A percentile compares a stretch with the other conserved stretches of the same genome.
phyloP scores from a whole-genome alignment of 2,888 invertebrate species.

The Callosobruchus maculatus region DNA sequence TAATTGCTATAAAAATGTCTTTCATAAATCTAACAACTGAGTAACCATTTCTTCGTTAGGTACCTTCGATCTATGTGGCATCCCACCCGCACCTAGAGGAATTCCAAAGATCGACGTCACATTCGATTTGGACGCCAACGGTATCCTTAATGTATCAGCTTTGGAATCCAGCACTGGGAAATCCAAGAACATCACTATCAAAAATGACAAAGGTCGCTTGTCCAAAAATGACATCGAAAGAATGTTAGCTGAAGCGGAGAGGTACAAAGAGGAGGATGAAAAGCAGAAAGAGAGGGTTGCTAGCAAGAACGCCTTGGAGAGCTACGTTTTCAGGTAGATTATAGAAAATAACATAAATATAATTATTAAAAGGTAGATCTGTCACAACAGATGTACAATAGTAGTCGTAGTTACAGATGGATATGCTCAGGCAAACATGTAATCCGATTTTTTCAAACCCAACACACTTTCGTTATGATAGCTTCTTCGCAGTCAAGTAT shows the following conservation, averaged over 20 bases:
- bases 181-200: conserved; percentile 74
- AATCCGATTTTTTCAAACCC: too few relatives aligned
- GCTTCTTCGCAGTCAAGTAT: too few relatives aligned
- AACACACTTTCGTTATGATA: too few relatives aligned
- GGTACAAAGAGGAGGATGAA: conserved; percentile 67
- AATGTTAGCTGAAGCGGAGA: conserved; percentile 73
- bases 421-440: too few relatives aligned
- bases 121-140: conserved; percentile 75
- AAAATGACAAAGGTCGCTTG: conserved; percentile 78
- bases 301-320: conserved; percentile 69
- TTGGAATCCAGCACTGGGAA: conserved; percentile 58
- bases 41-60: conserved; percentile 29
- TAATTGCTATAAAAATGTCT: too few relatives aligned
- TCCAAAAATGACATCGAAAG: conserved; percentile 79
- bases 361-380: too few relatives aligned
- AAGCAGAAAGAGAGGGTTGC: conserved; percentile 65
- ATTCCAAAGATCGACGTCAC: conserved; percentile 56
- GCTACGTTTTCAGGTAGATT: conserved; percentile 56
- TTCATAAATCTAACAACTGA: too few relatives aligned
- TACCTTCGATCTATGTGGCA: conserved; percentile 52
- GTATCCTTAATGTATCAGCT: conserved; percentile 59
- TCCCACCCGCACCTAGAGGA: conserved; percentile 55
- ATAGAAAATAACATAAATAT: too few relatives aligned
- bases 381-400: too few relatives aligned
- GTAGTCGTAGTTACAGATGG: too few relatives aligned